Percentiles rank a stretch among this genome's conserved stretches.
Conservation (phyloP, 2,113 vertebrate genomes). For the Phrynosoma blainvillii region DNA sequence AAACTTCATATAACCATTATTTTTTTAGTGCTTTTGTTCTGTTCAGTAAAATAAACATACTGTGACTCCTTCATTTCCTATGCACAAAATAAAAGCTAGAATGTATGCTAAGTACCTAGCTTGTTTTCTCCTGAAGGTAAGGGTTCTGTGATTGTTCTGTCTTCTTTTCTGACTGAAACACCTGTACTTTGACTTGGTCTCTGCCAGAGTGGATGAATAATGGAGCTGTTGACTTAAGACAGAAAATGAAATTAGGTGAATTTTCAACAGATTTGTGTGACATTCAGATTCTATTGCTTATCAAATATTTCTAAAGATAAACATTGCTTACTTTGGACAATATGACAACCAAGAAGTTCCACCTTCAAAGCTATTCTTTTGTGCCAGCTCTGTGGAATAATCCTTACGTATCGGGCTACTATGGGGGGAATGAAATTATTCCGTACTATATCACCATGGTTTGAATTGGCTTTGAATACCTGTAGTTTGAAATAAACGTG, state of each 20-base stretch:
- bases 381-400: conserved; percentile 82
- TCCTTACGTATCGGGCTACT: conserved; percentile 77
- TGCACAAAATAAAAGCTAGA: not conserved
- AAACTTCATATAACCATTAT: not conserved
- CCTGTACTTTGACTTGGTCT: conserved; percentile 68
- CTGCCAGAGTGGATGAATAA: conserved; percentile 69
- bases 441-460: conserved; percentile 74
- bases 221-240: conserved; percentile 72
- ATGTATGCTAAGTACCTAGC: conserved; percentile 58
- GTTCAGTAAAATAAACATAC: not conserved
- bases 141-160: conserved; percentile 69
- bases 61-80: not conserved
- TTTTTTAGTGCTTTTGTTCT: not conserved
- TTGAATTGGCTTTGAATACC: conserved; percentile 84
- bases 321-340: conserved; percentile 68
- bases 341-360: conserved; percentile 81
- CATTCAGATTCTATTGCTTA: not conserved
- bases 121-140: conserved; percentile 64
- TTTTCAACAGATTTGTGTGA: not conserved
- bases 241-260: not conserved
- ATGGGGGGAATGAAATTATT: conserved; percentile 85
- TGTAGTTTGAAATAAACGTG: conserved; percentile 24
- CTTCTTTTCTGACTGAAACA: conserved; percentile 69
- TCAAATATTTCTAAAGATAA: not conserved
- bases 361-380: conserved; percentile 80